A percentile compares a stretch with the other conserved stretches of the same genome.
Conservation (phyloP, 2,797 vertebrate genomes). For the Melanotaenia boesemani region DNA sequence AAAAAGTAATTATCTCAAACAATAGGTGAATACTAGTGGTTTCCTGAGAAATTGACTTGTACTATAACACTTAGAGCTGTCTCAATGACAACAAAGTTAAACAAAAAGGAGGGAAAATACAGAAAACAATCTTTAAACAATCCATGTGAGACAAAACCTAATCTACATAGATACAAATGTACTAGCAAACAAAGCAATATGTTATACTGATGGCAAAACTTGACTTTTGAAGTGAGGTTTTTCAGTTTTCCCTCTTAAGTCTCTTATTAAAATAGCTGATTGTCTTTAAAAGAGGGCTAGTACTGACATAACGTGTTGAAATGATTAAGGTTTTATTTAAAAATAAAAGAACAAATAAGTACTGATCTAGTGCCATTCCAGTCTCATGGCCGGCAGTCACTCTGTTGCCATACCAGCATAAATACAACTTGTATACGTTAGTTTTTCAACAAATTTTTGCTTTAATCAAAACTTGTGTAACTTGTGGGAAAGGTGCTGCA, state of each 20-base stretch:
- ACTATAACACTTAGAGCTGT: constrained; percentile 58
- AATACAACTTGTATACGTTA: background rate
- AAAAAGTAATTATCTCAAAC: constrained; percentile 59
- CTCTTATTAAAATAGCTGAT: constrained; percentile 41
- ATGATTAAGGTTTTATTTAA: constrained; percentile 27
- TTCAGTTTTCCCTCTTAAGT: constrained; percentile 9
- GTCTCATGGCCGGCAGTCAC: constrained; percentile 35
- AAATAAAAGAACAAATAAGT: constrained; percentile 8
- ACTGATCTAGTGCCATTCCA: constrained; percentile 13
- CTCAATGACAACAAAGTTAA: constrained; percentile 43
- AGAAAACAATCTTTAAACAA: constrained; percentile 19
- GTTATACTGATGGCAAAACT: constrained; percentile 12
- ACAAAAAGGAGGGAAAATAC: constrained; percentile 17
- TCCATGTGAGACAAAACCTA: constrained; percentile 19
- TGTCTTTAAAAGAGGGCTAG: constrained; percentile 60
- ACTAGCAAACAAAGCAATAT: constrained; percentile 6
- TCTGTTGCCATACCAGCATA: constrained; percentile 8
- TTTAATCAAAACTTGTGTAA: constrained; percentile 30
- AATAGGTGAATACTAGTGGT: constrained; percentile 62
- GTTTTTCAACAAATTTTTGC: constrained; percentile 21
- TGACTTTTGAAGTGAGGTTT: background rate
- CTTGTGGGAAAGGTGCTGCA: constrained; percentile 38
- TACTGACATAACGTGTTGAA: constrained; percentile 45
- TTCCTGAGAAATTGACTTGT: constrained; percentile 80
- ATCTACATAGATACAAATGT: constrained; percentile 18